Percentiles rank a stretch among this genome's conserved stretches.
phyloP scores from a whole-genome alignment of 2,797 vertebrate genomes.

The Peromyscus melanophrys region DNA sequence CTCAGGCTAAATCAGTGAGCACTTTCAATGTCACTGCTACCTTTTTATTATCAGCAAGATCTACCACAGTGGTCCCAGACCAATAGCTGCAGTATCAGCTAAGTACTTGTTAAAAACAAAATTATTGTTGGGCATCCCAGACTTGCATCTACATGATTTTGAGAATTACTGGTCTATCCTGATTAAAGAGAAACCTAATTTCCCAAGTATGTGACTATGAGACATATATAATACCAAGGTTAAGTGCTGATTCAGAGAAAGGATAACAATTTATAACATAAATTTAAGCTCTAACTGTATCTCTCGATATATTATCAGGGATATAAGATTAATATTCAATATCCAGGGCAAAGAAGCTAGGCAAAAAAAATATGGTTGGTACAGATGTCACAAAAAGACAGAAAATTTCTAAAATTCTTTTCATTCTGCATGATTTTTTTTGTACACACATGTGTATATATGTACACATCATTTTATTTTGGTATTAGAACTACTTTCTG shows the following conservation, averaged over 20 bases:
- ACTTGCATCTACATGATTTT: neutral
- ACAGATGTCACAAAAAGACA: neutral
- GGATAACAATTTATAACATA: constrained; percentile 12
- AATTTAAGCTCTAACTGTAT: neutral
- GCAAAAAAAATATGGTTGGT: neutral
- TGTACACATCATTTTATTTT: neutral
- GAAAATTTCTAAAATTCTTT: neutral
- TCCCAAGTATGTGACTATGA: constrained; percentile 11
- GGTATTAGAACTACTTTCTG: constrained; percentile 47
- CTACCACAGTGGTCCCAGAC: neutral
- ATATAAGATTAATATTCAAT: constrained; percentile 37
- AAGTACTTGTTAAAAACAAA: constrained; percentile 47
- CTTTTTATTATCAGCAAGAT: neutral
- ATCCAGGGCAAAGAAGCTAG: constrained; percentile 24
- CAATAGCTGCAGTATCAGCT: neutral
- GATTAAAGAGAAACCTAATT: constrained; percentile 33
- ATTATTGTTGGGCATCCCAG: neutral
- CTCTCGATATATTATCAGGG: neutral
- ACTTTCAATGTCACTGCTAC: neutral
- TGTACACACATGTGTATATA: neutral
- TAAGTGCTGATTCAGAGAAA: constrained; percentile 30
- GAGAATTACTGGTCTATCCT: neutral
- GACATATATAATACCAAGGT: constrained; percentile 34
- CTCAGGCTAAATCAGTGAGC: neutral
- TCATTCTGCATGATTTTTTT: constrained; percentile 1